phyloP scores from a whole-genome alignment of 2,888 invertebrate species.

The Lamellibrachia columna region DNA sequence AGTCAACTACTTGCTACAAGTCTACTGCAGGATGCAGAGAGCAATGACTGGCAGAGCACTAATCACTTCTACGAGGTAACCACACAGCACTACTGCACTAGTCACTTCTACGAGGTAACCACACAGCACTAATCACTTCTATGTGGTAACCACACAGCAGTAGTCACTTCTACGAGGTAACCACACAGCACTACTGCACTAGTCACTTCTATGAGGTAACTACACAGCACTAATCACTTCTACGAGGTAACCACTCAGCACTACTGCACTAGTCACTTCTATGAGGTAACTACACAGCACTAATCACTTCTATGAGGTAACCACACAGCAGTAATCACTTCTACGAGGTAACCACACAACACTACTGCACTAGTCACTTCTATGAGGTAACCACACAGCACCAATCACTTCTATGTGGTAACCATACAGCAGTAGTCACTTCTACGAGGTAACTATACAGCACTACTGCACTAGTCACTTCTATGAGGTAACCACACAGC shows the following conservation, averaged over 20 bases:
- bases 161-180: not conserved
- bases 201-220: slow-evolving; percentile 62
- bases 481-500: slow-evolving; percentile 51
- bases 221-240: not conserved
- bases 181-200: not conserved
- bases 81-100: not conserved
- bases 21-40: slow-evolving; percentile 59
- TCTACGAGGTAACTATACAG: not conserved
- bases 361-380: slow-evolving; percentile 54
- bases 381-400: slow-evolving; percentile 53
- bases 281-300: too few species aligned
- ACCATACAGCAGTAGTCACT: too few species aligned
- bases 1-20: slow-evolving; percentile 54
- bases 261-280: too few species aligned
- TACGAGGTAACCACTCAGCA: too few species aligned
- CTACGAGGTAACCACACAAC: not conserved
- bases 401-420: not conserved
- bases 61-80: slow-evolving; percentile 63
- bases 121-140: too few species aligned
- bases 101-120: not conserved
- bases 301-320: too few species aligned
- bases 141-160: too few species aligned
- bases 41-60: slow-evolving; percentile 56
- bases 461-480: slow-evolving; percentile 50
- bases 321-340: too few species aligned